Base-by-base conservation (phyloP, 2,888 invertebrate genomes). In the Xylocampa areola region DNA sequence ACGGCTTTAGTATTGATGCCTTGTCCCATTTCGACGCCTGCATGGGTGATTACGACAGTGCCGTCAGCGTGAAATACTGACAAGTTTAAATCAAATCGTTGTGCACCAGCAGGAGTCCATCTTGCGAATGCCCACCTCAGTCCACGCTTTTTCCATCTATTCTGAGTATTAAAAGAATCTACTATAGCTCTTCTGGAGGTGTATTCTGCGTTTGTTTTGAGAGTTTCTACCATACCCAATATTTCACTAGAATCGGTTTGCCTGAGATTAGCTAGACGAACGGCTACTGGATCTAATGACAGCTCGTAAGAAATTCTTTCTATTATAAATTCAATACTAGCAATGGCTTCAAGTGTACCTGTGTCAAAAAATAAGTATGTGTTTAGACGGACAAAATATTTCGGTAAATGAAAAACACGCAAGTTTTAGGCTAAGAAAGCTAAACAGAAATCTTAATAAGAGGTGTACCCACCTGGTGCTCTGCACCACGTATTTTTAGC, bases 101-200 rank as follows among this genome's bases (percentile, higher is more conserved):
- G 53, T 32, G 53, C 41, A 0, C 58, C 68, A 2, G 70, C 63
- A 2, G 95, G 85, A 0, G 92, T 88, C 88, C 95, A 97, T 59
- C 94, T 94, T 88, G 96, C 94, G 0, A 96, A 95, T 0, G 95
- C 92, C 14, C 96, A 76, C 6, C 95, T 84, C 2, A 96, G 84
- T 0, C 96, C 97, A 44, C 94, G 94, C 82, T 97, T 97, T 71
- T 95, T 96, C 97, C 97, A 97, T 47, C 96, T 90, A 84, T 97
- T 97, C 59, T 92, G 66, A 14, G 85, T 79, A 76, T 96, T 96
- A 75, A 95, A 96, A 8, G 87, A 76, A 14, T 91, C 84, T 3
- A 95, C 89, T 8, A 82, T 88, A 36, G 78, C 73, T 69, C 88
- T 91, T 25, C 96, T 40, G 95, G 90, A 0, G 4, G 2, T 23